Base-by-base conservation (phyloP, 1,140 invertebrate genomes). In the Hesperophylax magnus region DNA sequence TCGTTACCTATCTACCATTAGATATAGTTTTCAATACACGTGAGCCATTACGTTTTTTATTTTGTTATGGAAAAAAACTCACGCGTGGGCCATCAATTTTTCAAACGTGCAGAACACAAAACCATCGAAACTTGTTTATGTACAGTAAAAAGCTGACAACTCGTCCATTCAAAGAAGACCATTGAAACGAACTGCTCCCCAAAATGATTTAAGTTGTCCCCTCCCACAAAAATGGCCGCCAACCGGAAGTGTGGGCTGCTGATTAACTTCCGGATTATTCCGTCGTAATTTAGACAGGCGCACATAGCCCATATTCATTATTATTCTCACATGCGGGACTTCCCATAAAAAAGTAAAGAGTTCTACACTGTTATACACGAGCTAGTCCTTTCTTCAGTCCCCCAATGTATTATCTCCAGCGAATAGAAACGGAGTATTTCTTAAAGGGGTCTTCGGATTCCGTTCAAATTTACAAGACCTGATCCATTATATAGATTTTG, bases 181-280 rank as follows among this genome's bases (percentile, higher is more conserved):
- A 24, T 65, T 65, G 63, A 65, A 65, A 27, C 31, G 27, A 65
- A 31, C 20, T 65, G 63, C 18, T 7, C 63, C 24, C 63, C 24
- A 31, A 27, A 47, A 47, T 47, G 11, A 14, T 47, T 39, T 47
- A 47, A 47, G 39, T 47, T 58, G 56, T 20, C 22, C 69, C 65
- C 78, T 74, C 78, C 78, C 78, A 74, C 78, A 61, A 77, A 79
- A 58, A 79, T 79, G 78, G 78, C 78, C 18, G 69, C 67, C 27
- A 8, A 63, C 27, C 67, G 78, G 78, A 79, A 74, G 69, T 63
- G 69, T 34, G 60, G 69, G 58, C 69, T 54, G 39, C 54, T 39
- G 52, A 53, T 69, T 31, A 18, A 74, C 78, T 79, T 79, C 78
- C 78, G 78, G 78, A 79, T 79, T 79, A 74, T 47, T 31, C 78